Evolutionary conservation across 2,113 vertebrate species (phyloP).

Genomic region (Sphaerodactylus townsendi): DNA sequence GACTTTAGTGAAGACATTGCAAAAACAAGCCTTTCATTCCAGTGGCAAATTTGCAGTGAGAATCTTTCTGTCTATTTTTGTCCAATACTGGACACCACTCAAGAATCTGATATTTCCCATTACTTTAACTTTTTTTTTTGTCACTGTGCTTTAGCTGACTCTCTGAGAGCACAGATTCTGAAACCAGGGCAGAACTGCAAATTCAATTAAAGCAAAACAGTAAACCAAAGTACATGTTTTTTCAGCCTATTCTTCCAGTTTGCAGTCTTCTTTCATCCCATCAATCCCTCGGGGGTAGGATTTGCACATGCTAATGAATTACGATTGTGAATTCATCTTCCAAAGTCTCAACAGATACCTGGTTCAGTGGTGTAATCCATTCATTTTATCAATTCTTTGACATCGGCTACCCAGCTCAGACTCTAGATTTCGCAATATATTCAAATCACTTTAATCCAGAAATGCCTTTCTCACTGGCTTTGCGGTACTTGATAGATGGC

Average conservation of each 20-base stretch:
- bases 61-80: conserved; percentile 81
- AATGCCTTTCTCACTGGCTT: background rate
- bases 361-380: conserved; percentile 20
- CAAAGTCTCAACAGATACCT: conserved; percentile 30
- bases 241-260: conserved; percentile 50
- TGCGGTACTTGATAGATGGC: background rate
- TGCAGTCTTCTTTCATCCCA: conserved; percentile 36
- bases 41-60: conserved; percentile 79
- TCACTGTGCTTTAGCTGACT: conserved; percentile 73
- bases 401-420: conserved; percentile 25
- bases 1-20: conserved; percentile 63
- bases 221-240: conserved; percentile 65
- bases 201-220: conserved; percentile 70
- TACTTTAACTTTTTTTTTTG: conserved; percentile 64
- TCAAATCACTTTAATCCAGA: conserved; percentile 29
- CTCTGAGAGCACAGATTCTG: conserved; percentile 61
- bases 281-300: background rate
- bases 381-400: conserved; percentile 27
- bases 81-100: conserved; percentile 80
- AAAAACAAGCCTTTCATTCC: conserved; percentile 75
- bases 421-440: conserved; percentile 20
- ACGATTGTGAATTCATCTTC: background rate
- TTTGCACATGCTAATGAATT: conserved; percentile 12
- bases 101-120: conserved; percentile 80
- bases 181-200: conserved; percentile 71